Percentiles rank a stretch among this genome's conserved stretches.
These are phyloP conservation scores for Onychostoma macrolepis DNA, from an alignment of 2,113 vertebrate genomes.

Conservation along the genomic window DNA sequence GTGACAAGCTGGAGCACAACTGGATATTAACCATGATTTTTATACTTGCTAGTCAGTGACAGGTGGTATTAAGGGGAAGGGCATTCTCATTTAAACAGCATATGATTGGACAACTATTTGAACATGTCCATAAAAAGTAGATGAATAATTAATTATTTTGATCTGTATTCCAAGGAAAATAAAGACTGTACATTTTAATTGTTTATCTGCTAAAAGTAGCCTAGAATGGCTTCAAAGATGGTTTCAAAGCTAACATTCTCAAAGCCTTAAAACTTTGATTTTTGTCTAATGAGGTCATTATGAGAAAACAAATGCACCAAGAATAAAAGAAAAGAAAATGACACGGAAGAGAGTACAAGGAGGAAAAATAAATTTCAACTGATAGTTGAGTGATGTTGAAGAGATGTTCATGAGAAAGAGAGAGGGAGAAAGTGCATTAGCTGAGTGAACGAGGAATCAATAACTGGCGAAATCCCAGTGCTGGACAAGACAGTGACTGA, in stretches of 20 bases:
- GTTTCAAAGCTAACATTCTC: background rate
- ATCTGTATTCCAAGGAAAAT: background rate
- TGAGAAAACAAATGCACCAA: background rate
- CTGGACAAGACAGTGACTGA: slow-evolving; percentile 10
- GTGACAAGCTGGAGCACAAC: background rate
- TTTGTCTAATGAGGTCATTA: background rate
- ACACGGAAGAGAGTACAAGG: background rate
- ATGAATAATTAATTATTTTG: background rate
- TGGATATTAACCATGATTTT: background rate
- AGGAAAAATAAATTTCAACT: background rate
- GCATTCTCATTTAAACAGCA: too few relatives aligned
- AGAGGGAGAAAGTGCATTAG: slow-evolving; percentile 21
- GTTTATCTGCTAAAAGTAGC: background rate
- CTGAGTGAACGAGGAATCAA: background rate
- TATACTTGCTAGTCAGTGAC: background rate
- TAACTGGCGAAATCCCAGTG: slow-evolving; percentile 2
- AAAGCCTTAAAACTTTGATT: background rate
- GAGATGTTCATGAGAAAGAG: slow-evolving; percentile 13
- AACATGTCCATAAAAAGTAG: background rate
- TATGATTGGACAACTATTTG: too few relatives aligned
- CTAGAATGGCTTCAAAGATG: background rate
- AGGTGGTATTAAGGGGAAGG: too few relatives aligned
- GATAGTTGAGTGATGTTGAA: background rate
- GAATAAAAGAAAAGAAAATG: background rate
- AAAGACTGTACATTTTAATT: background rate